Base-by-base conservation (phyloP, 2,797 vertebrate species). In the Benthosema pterotum region DNA sequence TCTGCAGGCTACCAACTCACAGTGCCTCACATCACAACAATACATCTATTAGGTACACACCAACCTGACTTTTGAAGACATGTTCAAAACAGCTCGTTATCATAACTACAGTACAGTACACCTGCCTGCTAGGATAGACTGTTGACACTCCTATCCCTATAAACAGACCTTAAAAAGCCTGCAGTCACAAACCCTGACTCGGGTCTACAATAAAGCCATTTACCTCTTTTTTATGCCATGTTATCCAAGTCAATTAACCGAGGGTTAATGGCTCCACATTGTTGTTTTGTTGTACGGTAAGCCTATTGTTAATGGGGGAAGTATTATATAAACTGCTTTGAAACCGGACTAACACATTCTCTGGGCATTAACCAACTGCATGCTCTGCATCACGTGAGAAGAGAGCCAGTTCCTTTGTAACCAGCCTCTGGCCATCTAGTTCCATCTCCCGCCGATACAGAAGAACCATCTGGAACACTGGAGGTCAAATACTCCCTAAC, bases 281-380 rank as follows among this genome's bases (percentile, higher is more conserved):
- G 32, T 52, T 68, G 32, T 43, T 32, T 67, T 71, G 67, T 73
- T 79, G 60, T 63, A 67, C 49, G 78, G 69, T 83, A 75, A 79
- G 75, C 74, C 78, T 71, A 76, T 79, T 85, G 78, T 79, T 85
- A 72, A 79, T 74, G 80, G 75, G 72, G 74, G 3, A 76, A 56
- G 69, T 68, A 71, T 86, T 89, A 82, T 57, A 73, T 84, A 88
- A 90, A 90, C 74, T 84, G 81, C 74, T 74, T 60, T 58, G 64
- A 71, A 83, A 72, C 67, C 70, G 65, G 72, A 71, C 72, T 38
- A 79, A 86, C 63, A 78, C 81, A 85, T 88, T 90, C 85, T 78
- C 78, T 72, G 58, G 6, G 83, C 74, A 77, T 85, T 84, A 84
- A 87, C 61, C 0, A 43, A 65, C 71, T 65, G 73, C 66, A 71